These are phyloP conservation scores for Sebastes matsubarae DNA, from an alignment of 2,797 vertebrate species.

Conservation along the genomic window DNA sequence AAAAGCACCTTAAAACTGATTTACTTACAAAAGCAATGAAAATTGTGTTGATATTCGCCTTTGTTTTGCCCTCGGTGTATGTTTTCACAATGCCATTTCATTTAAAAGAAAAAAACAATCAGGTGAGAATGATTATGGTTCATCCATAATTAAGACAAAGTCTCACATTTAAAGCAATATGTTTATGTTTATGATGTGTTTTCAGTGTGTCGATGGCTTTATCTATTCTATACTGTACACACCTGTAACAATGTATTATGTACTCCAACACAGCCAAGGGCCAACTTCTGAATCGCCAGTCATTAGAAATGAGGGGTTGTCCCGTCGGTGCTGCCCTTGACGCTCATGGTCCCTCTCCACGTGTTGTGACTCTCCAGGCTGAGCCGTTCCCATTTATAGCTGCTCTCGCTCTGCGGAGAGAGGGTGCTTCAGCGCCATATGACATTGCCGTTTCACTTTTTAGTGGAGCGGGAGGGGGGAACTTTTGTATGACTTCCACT, in stretches of 20 bases:
- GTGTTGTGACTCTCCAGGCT: conserved; percentile 45
- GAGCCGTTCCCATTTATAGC: conserved; percentile 58
- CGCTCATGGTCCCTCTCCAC: conserved; percentile 47
- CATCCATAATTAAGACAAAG: conserved; percentile 37
- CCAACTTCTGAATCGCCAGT: conserved; percentile 48
- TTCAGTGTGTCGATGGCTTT: conserved; percentile 66
- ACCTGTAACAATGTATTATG: conserved; percentile 54
- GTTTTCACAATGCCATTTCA: conserved; percentile 54
- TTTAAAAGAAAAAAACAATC: conserved; percentile 62
- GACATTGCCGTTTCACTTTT: conserved; percentile 55
- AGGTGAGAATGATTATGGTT: conserved; percentile 62
- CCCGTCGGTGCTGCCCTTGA: conserved; percentile 49
- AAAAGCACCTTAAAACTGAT: conserved; percentile 82
- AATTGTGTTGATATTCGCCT: conserved; percentile 58
- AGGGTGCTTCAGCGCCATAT: conserved; percentile 46
- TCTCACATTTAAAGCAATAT: conserved; percentile 78
- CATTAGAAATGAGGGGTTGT: conserved; percentile 33
- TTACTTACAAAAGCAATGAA: conserved; percentile 76
- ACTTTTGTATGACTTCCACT: conserved; percentile 56
- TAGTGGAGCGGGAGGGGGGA: conserved; percentile 18
- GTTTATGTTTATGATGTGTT: conserved; percentile 68
- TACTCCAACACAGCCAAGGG: conserved; percentile 52
- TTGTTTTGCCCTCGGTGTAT: conserved; percentile 44
- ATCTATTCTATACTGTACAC: conserved; percentile 68
- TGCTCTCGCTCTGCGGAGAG: conserved; percentile 5